Base-by-base conservation (phyloP, 2,888 invertebrate species). In the Achlya flavicornis region DNA sequence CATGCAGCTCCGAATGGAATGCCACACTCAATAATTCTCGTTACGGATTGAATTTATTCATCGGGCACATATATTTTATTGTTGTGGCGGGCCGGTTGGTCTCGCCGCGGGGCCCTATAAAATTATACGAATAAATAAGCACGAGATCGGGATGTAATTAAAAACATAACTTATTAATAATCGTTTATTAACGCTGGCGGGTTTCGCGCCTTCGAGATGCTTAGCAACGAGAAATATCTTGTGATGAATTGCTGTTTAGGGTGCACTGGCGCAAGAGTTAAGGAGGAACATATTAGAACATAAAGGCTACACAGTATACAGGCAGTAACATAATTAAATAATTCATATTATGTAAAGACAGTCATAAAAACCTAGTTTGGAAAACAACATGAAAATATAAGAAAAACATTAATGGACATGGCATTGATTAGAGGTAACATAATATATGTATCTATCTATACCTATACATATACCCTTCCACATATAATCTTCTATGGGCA, bases 101-200 rank as follows among this genome's bases (percentile, higher is more conserved):
- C 71, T 79, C 87, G 92, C 93, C 92, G 84, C 91, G 79, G 92
- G 93, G 91, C 87, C 83, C 89, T 84, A 93, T 93, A 92, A 92
- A 92, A 92, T 92, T 90, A 92, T 92, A 85, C 90, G 90, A 88
- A 92, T 92, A 93, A 92, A 92, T 93, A 93, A 91, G 82, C 82
- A 77, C 72, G 81, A 81, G 88, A 93, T 93, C 88, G 86, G 74
- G 73, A 76, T 86, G 84, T 93, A 93, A 93, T 93, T 93, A 93
- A 93, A 93, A 92, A 89, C 90, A 90, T 92, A 92, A 92, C 91
- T 92, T 93, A 90, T 91, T 92, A 92, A 91, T 92, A 90, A 89
- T 87, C 87, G 90, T 91, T 92, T 91, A 92, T 92, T 92, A 91
- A 89, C 83, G 87, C 85, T 90, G 86, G 85, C 89, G 85, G 86